Evolutionary conservation across 1,140 invertebrate species (phyloP), one percentile per base, ranked within the genome.

Genomic region (Pogonomyrmex californicus): DNA sequence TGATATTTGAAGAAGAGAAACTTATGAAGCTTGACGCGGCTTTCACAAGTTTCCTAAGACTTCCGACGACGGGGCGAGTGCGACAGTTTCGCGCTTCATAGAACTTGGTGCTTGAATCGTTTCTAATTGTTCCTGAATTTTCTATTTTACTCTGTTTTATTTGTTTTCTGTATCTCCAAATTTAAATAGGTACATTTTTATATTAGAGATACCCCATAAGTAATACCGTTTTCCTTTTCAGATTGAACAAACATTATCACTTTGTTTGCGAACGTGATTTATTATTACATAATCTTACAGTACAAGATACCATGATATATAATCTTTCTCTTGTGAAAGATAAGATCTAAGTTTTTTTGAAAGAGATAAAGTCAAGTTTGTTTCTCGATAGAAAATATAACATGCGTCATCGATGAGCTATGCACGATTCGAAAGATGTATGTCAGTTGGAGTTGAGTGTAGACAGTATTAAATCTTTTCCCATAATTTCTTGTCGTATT

Each of bases 281-380:
- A 23, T 23, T 23, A 23, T 23, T 23, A 23, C 17, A 70, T 9
- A 49, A 70, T 49, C 95, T 94, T 75, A 14, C 23, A 77, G n/a
- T 17, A 85, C 79, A 41, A 60, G 56, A 44, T 95, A 94, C 70
- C 70, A 73, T 30, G 49, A 49, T 56, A 38, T 6, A 56, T 54
- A 73, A 73, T 56, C 4, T 54, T 1, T 54, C 1, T 73, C 70
- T 23, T 0, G 51, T 10, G 70, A 23, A 38, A 73, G 33, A n/a
- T 73, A 73, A 10, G 38, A 12, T 4, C 49, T 56, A 9, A 73
- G 33, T 2, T 10, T n/a, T 63, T 63, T 30, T 23, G 10, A 73
- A n/a, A 6, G 54, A 1, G 7, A 1, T 0, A 9, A 54, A 38
- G 33, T 73, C 3, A 0, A 73, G 23, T 56, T 56, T 51, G 17